Evolutionary conservation across 2,888 invertebrate species (phyloP).

Genomic region (Vanessa cardui): DNA sequence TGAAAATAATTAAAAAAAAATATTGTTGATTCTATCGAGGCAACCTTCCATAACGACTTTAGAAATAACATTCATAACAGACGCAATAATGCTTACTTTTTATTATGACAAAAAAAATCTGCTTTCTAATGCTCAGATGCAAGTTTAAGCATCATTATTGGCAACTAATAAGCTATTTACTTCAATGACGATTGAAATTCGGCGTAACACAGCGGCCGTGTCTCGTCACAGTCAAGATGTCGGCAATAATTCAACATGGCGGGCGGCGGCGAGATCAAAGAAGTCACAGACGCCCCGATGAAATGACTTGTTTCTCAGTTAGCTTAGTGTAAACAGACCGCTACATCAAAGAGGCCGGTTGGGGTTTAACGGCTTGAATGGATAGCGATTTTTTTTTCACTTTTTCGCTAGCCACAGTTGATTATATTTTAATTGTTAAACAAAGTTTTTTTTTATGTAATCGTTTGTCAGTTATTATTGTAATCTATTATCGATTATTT

Average conservation of each 20-base stretch:
- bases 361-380: conserved; percentile 32
- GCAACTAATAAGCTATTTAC: conserved; percentile 30
- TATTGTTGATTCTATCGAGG: not conserved
- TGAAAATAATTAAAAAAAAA: not conserved
- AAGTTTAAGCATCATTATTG: conserved; percentile 8
- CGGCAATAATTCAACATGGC: conserved; percentile 63
- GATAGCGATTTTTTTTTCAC: conserved; percentile 4
- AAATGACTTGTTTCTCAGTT: conserved; percentile 80
- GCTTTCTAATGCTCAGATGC: not conserved
- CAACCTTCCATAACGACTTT: no score
- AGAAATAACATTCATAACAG: no score
- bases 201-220: conserved; percentile 57
- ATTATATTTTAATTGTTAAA: conserved; percentile 13
- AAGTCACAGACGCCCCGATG: conserved; percentile 61
- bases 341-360: conserved; percentile 73
- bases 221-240: conserved; percentile 50
- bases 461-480: not conserved
- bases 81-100: no score
- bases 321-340: conserved; percentile 79
- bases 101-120: no score
- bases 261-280: conserved; percentile 75
- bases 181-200: conserved; percentile 46
- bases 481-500: no score
- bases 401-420: conserved; percentile 10
- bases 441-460: not conserved